Percentiles rank a stretch among this genome's conserved stretches.
phyloP scores from a whole-genome alignment of 2,888 invertebrate genomes.

The Agrotis ipsilon region DNA sequence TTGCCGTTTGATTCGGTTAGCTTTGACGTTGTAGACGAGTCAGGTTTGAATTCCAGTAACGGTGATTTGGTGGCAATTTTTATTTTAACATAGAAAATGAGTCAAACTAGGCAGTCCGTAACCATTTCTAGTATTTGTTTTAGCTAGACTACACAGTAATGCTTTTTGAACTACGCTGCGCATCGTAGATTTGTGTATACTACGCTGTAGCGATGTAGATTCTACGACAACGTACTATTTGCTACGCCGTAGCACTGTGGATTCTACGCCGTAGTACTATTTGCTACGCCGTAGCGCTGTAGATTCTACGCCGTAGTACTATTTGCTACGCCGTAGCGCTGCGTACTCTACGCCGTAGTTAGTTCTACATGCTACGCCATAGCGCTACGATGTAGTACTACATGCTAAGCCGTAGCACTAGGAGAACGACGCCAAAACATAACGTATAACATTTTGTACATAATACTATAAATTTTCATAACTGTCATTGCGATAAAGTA shows the following conservation, averaged over 20 bases:
- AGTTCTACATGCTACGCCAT: background rate
- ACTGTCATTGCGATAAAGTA: too few species aligned
- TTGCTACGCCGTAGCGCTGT: background rate
- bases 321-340: background rate
- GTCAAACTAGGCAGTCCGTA: background rate
- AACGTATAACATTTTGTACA: too few species aligned
- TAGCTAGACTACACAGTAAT: background rate
- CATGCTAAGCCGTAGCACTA: too few species aligned
- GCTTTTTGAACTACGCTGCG: background rate
- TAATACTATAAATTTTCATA: too few species aligned
- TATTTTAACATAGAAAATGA: background rate
- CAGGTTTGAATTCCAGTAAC: too few species aligned
- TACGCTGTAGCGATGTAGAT: too few species aligned
- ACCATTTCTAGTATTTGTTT: too few species aligned
- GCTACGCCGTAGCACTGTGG: background rate
- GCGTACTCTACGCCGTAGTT: background rate
- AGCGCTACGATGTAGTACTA: background rate
- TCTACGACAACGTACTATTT: background rate
- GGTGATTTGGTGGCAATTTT: too few species aligned
- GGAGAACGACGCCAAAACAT: too few species aligned
- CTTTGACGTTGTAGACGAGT: background rate
- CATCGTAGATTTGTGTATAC: too few species aligned
- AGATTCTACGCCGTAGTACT: background rate
- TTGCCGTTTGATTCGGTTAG: constrained; percentile 9
- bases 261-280: background rate